Evolutionary conservation across 2,797 vertebrate genomes (phyloP), one percentile per base, ranked within the genome.

Genomic region (Leptodactylus fallax): DNA sequence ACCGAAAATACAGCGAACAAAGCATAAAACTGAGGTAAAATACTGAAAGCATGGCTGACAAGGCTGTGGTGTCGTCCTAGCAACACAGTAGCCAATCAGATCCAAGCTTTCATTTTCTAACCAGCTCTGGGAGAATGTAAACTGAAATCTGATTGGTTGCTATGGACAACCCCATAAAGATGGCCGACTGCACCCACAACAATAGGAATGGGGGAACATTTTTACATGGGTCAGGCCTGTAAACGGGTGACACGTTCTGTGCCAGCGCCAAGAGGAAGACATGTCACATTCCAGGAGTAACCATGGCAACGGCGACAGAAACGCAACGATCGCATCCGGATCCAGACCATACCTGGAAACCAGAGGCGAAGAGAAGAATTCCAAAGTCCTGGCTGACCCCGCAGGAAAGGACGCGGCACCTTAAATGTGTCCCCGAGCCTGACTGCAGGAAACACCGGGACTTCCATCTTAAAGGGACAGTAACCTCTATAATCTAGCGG

Each of bases 401-500:
- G n/a, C 19, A 25, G n/a, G 65, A 61, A 81, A 23, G 51, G 36
- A 80, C 25, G 1, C 7, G 21, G 58, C 76, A 85, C 84, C 72
- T 36, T 21, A 65, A 12, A 21, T 12, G 11, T 49, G 19, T 82
- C 86, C 45, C 17, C 1, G 49, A 25, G 60, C 7, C 79, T 10
- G 11, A 58, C 8, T 53, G 80, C 79, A 82, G 79, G 86, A 87
- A 83, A 19, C 60, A 53, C 27, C 45, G 23, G n/a, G 21, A 55
- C 12, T 21, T 49, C 17, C 45, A 19, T 0, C 71, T 49, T 27
- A 67, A 25, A 25, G 12, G 23, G 65, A 67, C 65, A 27, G 65
- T 13, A 25, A 10, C 49, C n/a, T 51, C 5, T 51, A 51, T 5
- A 51, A 67, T 13, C 63, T 67, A n/a, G n/a, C n/a, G n/a, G n/a